Evolutionary conservation across 2,113 vertebrate species (phyloP).

Genomic region (Ailurus styani): DNA sequence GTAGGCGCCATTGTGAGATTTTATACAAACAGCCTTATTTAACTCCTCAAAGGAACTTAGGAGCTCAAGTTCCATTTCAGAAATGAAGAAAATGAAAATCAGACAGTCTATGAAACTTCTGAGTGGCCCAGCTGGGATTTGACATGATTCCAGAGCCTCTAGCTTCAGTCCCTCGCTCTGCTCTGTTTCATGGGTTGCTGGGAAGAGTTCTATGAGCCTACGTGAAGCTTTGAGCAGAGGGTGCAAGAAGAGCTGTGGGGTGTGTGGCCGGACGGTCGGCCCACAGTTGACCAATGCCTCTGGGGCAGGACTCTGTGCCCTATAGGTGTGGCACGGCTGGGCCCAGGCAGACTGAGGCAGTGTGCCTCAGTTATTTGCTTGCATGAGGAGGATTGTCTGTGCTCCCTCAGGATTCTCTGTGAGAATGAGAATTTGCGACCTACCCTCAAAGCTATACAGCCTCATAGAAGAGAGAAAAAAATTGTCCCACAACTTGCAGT

Average conservation of each 20-base stretch:
- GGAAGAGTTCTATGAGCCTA: neutral
- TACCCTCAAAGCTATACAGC: neutral
- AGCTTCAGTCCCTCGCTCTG: too few relatives aligned
- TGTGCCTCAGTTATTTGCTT: too few relatives aligned
- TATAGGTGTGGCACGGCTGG: neutral
- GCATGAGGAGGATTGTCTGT: accelerated
- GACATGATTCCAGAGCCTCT: neutral
- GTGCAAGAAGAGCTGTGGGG: neutral
- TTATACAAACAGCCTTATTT: neutral
- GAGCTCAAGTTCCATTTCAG: neutral
- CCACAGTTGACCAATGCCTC: neutral
- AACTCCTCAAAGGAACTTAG: neutral
- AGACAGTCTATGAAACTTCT: neutral
- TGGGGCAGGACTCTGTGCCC: neutral
- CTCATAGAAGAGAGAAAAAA: neutral
- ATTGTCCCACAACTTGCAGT: neutral
- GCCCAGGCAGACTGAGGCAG: neutral
- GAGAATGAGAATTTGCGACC: neutral
- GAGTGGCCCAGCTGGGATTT: neutral
- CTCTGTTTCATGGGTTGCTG: neutral
- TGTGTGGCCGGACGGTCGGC: too few relatives aligned
- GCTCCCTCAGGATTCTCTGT: neutral
- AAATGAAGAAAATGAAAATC: neutral
- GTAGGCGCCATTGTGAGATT: neutral
- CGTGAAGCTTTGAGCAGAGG: neutral